phyloP scores from a whole-genome alignment of 2,797 vertebrate species.

The Danio kyathit region DNA sequence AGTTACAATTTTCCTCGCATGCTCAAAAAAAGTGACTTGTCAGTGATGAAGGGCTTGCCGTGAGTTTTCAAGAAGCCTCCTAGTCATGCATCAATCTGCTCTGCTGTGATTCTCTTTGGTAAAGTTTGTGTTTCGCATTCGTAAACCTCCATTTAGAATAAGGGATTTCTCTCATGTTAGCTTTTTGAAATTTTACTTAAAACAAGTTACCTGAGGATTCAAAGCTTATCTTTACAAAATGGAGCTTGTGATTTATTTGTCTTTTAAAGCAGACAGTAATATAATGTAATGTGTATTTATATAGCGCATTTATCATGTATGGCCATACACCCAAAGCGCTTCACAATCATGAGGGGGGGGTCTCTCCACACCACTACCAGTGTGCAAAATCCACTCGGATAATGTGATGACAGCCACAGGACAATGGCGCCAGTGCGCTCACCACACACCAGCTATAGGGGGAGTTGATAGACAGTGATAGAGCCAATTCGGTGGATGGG shows the following conservation, averaged over 20 bases:
- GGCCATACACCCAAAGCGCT: no score
- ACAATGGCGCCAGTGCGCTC: no score
- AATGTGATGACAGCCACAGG: no score
- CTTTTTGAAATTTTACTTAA: neutral
- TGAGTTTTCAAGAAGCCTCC: constrained; percentile 9
- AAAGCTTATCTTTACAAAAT: neutral
- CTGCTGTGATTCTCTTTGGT: neutral
- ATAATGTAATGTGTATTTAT: no score
- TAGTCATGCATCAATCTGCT: constrained; percentile 29
- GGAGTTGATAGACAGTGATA: no score
- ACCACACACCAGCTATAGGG: no score
- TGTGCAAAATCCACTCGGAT: no score
- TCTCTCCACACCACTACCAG: no score
- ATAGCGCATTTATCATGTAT: no score
- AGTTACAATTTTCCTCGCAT: neutral
- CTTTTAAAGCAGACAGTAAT: neutral
- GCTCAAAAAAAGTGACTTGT: constrained; percentile 24
- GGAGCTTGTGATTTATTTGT: neutral
- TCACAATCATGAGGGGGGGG: no score
- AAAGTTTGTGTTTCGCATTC: neutral
- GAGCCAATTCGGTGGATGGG: no score
- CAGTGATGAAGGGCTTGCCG: constrained; percentile 43
- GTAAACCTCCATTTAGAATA: neutral
- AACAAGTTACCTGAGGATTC: neutral
- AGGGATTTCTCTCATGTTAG: neutral